Evolutionary conservation across 2,888 invertebrate species (phyloP).

Genomic region (Leptothorax acervorum): DNA sequence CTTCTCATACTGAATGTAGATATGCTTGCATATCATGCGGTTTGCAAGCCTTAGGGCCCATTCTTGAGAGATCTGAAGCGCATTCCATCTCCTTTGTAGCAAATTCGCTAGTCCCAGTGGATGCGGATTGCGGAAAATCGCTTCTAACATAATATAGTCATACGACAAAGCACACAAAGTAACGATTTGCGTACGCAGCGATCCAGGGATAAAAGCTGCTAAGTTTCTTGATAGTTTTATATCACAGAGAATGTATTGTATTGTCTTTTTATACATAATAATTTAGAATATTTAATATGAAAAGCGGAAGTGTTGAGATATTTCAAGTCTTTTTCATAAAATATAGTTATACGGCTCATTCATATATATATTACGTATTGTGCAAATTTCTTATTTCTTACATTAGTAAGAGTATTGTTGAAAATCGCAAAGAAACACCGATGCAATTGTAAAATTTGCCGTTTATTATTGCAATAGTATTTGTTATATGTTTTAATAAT

Average conservation of each 20-base stretch:
- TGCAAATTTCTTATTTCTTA: background rate
- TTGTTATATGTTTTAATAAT: background rate
- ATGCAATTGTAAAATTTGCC: background rate
- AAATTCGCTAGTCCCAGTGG: conserved; percentile 18
- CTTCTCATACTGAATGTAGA: conserved; percentile 24
- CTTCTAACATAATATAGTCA: background rate
- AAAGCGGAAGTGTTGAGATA: background rate
- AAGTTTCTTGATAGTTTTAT: background rate
- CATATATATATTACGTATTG: background rate
- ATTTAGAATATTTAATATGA: background rate
- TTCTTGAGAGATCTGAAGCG: conserved; percentile 26
- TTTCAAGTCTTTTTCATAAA: background rate
- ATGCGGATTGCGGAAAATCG: conserved; percentile 42
- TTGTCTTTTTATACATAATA: background rate
- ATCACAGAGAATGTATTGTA: background rate
- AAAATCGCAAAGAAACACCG: background rate
- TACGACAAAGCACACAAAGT: background rate
- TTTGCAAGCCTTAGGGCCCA: conserved; percentile 16
- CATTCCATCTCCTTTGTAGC: conserved; percentile 4
- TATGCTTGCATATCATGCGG: conserved; percentile 6
- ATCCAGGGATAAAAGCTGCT: conserved; percentile 2
- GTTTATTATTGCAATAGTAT: background rate
- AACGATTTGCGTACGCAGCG: background rate
- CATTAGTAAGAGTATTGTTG: background rate
- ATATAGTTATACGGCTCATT: background rate